Conservation (phyloP, 2,888 invertebrate genomes). For the Palloptera scutellata region DNA sequence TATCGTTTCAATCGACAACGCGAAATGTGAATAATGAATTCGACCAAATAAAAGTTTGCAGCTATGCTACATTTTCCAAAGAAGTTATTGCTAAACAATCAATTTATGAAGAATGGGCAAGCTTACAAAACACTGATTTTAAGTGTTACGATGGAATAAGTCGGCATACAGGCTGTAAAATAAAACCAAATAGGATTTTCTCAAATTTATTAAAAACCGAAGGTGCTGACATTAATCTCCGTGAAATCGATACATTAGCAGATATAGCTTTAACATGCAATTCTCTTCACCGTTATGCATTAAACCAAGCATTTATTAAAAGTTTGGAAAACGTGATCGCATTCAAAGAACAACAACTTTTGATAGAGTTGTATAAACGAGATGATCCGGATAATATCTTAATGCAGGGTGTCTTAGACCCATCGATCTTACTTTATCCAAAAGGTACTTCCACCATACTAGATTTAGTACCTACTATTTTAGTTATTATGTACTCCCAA, state of each 20-base stretch:
- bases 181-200: constrained; percentile 1
- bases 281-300: constrained; percentile 47
- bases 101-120: constrained; percentile 42
- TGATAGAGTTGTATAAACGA: constrained; percentile 43
- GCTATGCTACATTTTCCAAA: constrained; percentile 37
- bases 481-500: not conserved
- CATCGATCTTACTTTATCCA: constrained; percentile 48
- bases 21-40: constrained; percentile 3
- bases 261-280: constrained; percentile 46
- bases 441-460: constrained; percentile 32
- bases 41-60: constrained; percentile 41
- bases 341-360: constrained; percentile 41
- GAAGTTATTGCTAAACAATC: constrained; percentile 46
- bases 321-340: constrained; percentile 41
- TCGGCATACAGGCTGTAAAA: constrained; percentile 15
- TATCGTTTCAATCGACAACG: constrained; percentile 30
- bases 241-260: constrained; percentile 31
- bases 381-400: constrained; percentile 41
- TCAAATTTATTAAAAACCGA: constrained; percentile 34
- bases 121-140: constrained; percentile 10
- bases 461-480: not conserved
- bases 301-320: constrained; percentile 41
- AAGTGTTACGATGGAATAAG: constrained; percentile 41
- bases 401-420: constrained; percentile 44
- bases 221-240: constrained; percentile 33